phyloP scores from a whole-genome alignment of 1,140 invertebrate species.

The Reticulitermes speratus region DNA sequence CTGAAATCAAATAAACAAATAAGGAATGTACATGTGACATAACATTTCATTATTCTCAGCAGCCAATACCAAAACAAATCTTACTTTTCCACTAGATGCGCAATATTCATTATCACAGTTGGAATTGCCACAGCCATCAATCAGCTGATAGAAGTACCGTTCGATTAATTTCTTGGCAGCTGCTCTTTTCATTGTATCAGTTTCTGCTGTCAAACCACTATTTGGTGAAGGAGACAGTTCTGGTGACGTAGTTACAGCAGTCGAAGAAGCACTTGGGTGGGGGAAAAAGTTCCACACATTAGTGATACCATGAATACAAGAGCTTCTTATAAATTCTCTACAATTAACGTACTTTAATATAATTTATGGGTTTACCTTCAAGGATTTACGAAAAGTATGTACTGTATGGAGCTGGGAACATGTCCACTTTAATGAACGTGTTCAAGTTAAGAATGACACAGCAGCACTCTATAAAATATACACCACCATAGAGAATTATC shows the following conservation, averaged over 20 bases:
- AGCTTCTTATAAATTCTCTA: background rate
- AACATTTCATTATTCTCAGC: background rate
- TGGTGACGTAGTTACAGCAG: conserved; percentile 23
- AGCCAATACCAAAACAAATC: background rate
- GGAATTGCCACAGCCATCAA: conserved; percentile 84
- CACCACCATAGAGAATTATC: conserved; percentile 10
- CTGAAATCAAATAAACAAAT: conserved; percentile 47
- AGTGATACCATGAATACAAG: background rate
- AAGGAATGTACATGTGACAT: background rate
- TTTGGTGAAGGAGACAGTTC: conserved; percentile 24
- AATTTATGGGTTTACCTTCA: background rate
- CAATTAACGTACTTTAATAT: conserved; percentile 13
- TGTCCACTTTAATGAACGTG: conserved; percentile 17
- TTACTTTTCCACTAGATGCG: conserved; percentile 82
- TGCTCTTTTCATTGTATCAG: conserved; percentile 72
- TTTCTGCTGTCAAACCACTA: conserved; percentile 30
- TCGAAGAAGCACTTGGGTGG: conserved; percentile 23
- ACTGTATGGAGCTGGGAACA: background rate
- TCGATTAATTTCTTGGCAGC: conserved; percentile 86
- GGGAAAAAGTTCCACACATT: background rate
- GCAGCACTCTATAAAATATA: conserved; percentile 19
- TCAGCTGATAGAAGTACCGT: conserved; percentile 88
- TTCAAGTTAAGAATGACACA: background rate
- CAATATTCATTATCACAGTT: conserved; percentile 82
- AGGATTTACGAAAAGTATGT: conserved; percentile 3